Conservation (phyloP, 2,797 vertebrate genomes). For the Coreius guichenoti region DNA sequence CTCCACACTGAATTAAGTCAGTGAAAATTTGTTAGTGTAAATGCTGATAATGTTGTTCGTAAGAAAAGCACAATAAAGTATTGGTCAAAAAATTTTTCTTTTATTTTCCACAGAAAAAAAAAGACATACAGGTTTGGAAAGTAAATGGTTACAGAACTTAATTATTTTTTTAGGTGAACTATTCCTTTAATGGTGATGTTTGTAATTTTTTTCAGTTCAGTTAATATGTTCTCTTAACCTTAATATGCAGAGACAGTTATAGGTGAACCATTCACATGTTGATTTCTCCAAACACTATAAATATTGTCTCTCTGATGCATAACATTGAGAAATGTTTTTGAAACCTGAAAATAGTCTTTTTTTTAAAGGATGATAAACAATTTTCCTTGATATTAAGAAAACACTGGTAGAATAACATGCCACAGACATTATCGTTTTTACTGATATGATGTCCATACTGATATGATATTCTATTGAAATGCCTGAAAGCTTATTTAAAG, state of each 20-base stretch:
- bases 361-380: background rate
- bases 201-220: background rate
- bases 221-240: background rate
- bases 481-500: conserved; percentile 23
- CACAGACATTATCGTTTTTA: background rate
- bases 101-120: background rate
- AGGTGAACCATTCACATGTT: background rate
- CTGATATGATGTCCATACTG: background rate
- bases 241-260: background rate
- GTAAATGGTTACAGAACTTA: background rate
- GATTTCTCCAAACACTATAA: background rate
- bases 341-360: too few species aligned
- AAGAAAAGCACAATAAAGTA: background rate
- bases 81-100: background rate
- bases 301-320: background rate
- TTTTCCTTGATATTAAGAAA: background rate
- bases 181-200: background rate
- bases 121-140: background rate
- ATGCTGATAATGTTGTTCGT: background rate
- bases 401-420: background rate
- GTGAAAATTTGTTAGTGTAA: background rate
- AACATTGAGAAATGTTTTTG: background rate
- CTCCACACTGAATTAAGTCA: background rate
- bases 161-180: background rate
- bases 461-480: conserved; percentile 35